A percentile compares a stretch with the other conserved stretches of the same genome.
Evolutionary conservation across 2,888 invertebrate genomes (phyloP).

Genomic region (Erannis defoliaria): DNA sequence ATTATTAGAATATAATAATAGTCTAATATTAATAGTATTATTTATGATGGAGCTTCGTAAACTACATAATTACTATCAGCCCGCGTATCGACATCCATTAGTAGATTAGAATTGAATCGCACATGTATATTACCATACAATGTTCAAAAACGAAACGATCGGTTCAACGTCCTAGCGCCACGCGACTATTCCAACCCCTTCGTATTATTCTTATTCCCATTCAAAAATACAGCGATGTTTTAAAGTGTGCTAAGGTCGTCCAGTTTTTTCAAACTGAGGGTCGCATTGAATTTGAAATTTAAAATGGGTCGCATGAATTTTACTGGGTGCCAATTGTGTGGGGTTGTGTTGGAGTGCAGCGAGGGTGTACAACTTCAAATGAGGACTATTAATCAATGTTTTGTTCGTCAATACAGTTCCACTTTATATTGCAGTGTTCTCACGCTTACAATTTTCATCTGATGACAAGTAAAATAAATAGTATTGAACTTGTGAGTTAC

Average conservation of each 20-base stretch:
- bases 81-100: conserved; percentile 36
- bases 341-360: conserved; percentile 41
- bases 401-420: conserved; percentile 23
- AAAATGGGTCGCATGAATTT: conserved; percentile 54
- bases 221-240: conserved; percentile 57
- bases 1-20: no score
- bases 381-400: conserved; percentile 26
- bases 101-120: conserved; percentile 32
- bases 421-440: conserved; percentile 10
- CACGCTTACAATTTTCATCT: conserved; percentile 18
- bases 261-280: conserved; percentile 56
- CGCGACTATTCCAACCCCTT: conserved; percentile 62
- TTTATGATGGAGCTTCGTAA: background rate
- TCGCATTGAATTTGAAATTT: conserved; percentile 51
- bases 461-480: background rate
- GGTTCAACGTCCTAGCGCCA: conserved; percentile 78
- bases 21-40: no score
- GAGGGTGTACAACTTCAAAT: conserved; percentile 20
- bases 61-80: conserved; percentile 26
- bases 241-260: conserved; percentile 77
- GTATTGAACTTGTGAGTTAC: conserved; percentile 4
- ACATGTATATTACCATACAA: conserved; percentile 21
- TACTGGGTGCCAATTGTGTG: conserved; percentile 60
- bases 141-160: conserved; percentile 43
- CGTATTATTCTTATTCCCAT: conserved; percentile 66